These are phyloP conservation scores for Willowsia nigromaculata DNA, from an alignment of 2,888 invertebrate species.

Conservation along the genomic window DNA sequence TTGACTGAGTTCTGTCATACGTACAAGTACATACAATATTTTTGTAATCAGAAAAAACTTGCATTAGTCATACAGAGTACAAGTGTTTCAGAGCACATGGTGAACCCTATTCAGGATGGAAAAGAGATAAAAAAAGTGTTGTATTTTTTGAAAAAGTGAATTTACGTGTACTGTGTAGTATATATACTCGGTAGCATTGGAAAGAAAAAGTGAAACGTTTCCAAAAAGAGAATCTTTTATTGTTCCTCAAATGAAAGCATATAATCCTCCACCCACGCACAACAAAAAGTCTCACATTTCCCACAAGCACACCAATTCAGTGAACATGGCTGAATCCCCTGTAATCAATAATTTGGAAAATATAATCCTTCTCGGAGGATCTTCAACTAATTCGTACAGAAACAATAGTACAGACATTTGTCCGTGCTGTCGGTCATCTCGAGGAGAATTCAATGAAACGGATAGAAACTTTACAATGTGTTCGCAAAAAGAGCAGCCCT, in stretches of 20 bases:
- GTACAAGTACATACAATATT: conserved; percentile 32
- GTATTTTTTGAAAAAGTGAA: not conserved
- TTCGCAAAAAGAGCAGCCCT: conserved; percentile 49
- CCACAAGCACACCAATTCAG: not conserved
- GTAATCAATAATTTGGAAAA: not conserved
- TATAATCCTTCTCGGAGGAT: not conserved
- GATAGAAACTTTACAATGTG: conserved; percentile 41
- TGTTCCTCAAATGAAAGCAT: not conserved
- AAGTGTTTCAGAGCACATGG: conserved; percentile 28
- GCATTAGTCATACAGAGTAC: conserved; percentile 46
- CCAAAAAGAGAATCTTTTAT: not conserved
- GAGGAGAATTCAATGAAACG: not conserved
- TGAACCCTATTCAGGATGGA: not conserved
- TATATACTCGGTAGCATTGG: not conserved
- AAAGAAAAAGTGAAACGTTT: not conserved
- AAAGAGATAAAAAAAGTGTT: not conserved
- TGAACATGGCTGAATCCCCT: conserved; percentile 23
- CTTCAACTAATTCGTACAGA: not conserved
- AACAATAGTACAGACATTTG: conserved; percentile 39
- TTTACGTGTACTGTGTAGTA: not conserved
- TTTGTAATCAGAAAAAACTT: conserved; percentile 29
- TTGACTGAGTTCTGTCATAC: conserved; percentile 12
- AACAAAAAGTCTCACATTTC: conserved; percentile 39
- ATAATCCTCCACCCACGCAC: not conserved
- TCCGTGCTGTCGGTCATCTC: conserved; percentile 19